Conservation (phyloP, 2,888 invertebrate species). For the Trichogramma evanescens region DNA sequence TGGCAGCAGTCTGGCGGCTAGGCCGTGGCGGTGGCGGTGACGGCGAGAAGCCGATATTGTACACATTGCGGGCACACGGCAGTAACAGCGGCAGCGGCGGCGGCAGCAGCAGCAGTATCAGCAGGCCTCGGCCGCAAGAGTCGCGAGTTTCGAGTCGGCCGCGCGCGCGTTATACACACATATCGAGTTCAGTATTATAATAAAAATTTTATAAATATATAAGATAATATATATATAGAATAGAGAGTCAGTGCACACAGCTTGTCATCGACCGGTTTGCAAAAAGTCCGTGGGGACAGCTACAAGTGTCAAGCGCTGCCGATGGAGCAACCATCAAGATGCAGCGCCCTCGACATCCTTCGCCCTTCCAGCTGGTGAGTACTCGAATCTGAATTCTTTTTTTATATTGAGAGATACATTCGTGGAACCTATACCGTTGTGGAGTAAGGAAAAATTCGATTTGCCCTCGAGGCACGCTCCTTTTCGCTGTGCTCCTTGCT, state of each 20-base stretch:
- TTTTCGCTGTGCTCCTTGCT: too few species aligned
- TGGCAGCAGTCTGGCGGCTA: too few species aligned
- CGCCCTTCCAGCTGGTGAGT: too few species aligned
- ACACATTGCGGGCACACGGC: too few species aligned
- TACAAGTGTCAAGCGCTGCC: constrained; percentile 23
- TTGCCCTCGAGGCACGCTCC: too few species aligned
- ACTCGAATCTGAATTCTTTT: too few species aligned
- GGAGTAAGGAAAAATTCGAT: too few species aligned
- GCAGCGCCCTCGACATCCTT: constrained; percentile 15
- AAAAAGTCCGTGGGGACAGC: constrained; percentile 10
- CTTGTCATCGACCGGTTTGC: too few species aligned
- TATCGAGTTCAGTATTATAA: not conserved
- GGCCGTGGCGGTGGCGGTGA: not conserved
- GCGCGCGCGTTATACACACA: not conserved
- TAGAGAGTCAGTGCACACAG: too few species aligned
- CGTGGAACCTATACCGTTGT: too few species aligned
- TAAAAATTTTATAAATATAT: not conserved
- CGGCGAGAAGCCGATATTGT: not conserved
- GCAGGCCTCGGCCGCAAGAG: constrained; percentile 30
- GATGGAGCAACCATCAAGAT: constrained; percentile 20
- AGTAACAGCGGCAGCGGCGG: not conserved
- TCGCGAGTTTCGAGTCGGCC: constrained; percentile 30
- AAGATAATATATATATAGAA: too few species aligned
- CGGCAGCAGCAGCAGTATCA: constrained; percentile 1
- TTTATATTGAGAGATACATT: too few species aligned